Conservation (phyloP, 2,113 vertebrate genomes). For the Phyllostomus hastatus region DNA sequence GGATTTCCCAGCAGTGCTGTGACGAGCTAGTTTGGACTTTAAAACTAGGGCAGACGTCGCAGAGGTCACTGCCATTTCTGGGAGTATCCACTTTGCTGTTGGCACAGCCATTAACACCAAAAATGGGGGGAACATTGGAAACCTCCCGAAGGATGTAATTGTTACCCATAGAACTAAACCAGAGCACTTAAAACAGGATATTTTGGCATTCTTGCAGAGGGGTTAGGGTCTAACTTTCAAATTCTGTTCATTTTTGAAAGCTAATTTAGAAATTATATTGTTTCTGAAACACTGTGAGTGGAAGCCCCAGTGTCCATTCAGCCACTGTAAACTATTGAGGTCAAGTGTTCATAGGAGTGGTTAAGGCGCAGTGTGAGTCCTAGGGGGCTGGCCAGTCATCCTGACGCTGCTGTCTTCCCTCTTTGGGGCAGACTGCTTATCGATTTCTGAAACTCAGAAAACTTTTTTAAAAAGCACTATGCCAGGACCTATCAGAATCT, state of each 20-base stretch:
- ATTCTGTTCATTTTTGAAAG: conserved; percentile 60
- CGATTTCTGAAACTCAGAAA: conserved; percentile 55
- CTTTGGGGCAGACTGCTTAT: conserved; percentile 66
- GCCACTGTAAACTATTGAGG: conserved; percentile 53
- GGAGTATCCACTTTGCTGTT: conserved; percentile 67
- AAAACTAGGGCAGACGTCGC: conserved; percentile 54
- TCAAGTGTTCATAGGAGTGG: conserved; percentile 63
- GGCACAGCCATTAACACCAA: conserved; percentile 66
- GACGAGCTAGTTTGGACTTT: conserved; percentile 56
- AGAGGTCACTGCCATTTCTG: conserved; percentile 72
- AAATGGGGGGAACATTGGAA: conserved; percentile 56
- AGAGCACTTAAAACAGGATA: conserved; percentile 78
- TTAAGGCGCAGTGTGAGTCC: conserved; percentile 56
- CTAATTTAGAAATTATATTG: conserved; percentile 68
- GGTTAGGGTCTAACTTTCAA: conserved; percentile 33
- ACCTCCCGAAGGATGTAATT: conserved; percentile 69
- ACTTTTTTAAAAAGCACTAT: background rate
- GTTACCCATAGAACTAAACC: conserved; percentile 66
- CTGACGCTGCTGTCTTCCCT: conserved; percentile 76
- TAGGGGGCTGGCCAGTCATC: conserved; percentile 71
- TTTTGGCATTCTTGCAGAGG: conserved; percentile 74
- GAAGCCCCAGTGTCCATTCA: conserved; percentile 60
- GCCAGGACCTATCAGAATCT: conserved; percentile 41
- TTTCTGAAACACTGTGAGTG: conserved; percentile 70
- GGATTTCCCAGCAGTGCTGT: conserved; percentile 58